A percentile compares a stretch with the other conserved stretches of the same genome.
Evolutionary conservation across 1,140 invertebrate genomes (phyloP).

Genomic region (Musca domestica): DNA sequence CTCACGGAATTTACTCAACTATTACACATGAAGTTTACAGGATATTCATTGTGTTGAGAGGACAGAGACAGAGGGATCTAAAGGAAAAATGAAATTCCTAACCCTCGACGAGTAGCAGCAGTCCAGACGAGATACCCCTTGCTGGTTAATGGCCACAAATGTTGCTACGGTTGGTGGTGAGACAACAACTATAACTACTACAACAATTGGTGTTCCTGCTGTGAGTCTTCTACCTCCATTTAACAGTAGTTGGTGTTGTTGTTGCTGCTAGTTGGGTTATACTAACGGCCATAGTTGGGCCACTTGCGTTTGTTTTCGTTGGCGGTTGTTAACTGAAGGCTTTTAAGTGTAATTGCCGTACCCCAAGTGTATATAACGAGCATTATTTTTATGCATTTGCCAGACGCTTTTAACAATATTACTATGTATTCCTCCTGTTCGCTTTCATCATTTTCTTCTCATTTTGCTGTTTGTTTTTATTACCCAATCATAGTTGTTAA

Average conservation of each 20-base stretch:
- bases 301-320: constrained; percentile 31
- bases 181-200: constrained; percentile 11
- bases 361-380: constrained; percentile 46
- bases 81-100: no score
- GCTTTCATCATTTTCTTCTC: no score
- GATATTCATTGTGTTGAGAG: no score
- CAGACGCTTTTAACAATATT: constrained; percentile 43
- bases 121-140: constrained; percentile 35
- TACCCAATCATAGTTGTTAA: no score
- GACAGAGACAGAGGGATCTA: no score
- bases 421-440: constrained; percentile 11
- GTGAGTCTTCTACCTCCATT: no score
- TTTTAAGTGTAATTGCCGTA: constrained; percentile 46
- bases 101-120: constrained; percentile 12
- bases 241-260: no score
- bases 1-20: constrained; percentile 11
- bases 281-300: not conserved
- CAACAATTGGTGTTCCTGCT: not conserved
- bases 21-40: constrained; percentile 24
- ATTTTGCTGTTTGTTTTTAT: no score
- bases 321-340: constrained; percentile 35
- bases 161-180: not conserved
- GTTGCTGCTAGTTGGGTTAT: no score
- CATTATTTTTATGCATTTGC: constrained; percentile 34
- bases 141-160: constrained; percentile 25